A percentile compares a stretch with the other conserved stretches of the same genome.
Conservation (phyloP, 2,888 invertebrate species). For the Dusona sp. region DNA sequence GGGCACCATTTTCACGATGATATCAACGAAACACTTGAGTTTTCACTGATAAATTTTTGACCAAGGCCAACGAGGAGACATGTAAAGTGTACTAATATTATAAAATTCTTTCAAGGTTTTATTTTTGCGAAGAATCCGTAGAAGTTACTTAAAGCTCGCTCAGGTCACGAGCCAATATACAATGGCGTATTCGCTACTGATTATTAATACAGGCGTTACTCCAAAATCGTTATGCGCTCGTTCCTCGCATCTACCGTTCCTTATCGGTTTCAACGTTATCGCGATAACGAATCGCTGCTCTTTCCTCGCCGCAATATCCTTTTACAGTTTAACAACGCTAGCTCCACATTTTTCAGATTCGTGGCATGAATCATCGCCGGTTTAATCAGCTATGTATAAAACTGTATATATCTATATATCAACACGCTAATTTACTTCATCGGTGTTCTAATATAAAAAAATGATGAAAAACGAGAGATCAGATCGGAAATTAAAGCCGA, state of each 20-base stretch:
- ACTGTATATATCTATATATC: too few species aligned
- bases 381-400: neutral
- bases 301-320: slow-evolving; percentile 19
- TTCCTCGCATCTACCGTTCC: slow-evolving; percentile 61
- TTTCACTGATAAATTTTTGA: neutral
- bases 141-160: slow-evolving; percentile 18
- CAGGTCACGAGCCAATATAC: neutral
- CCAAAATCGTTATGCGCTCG: slow-evolving; percentile 34
- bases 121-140: slow-evolving; percentile 50
- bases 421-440: too few species aligned
- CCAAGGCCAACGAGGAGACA: slow-evolving; percentile 1
- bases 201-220: slow-evolving; percentile 30
- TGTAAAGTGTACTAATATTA: slow-evolving; percentile 1
- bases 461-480: too few species aligned
- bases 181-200: slow-evolving; percentile 41
- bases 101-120: slow-evolving; percentile 32
- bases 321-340: neutral
- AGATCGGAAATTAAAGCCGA: neutral
- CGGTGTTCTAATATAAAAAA: too few species aligned
- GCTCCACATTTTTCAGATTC: slow-evolving; percentile 53
- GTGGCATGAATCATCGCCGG: slow-evolving; percentile 63
- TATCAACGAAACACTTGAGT: neutral
- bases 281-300: slow-evolving; percentile 50
- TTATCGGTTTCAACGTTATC: slow-evolving; percentile 69
- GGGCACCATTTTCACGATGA: slow-evolving; percentile 3